A percentile compares a stretch with the other conserved stretches of the same genome.
phyloP scores from a whole-genome alignment of 2,113 vertebrate genomes.

The Gopherus evgoodei region DNA sequence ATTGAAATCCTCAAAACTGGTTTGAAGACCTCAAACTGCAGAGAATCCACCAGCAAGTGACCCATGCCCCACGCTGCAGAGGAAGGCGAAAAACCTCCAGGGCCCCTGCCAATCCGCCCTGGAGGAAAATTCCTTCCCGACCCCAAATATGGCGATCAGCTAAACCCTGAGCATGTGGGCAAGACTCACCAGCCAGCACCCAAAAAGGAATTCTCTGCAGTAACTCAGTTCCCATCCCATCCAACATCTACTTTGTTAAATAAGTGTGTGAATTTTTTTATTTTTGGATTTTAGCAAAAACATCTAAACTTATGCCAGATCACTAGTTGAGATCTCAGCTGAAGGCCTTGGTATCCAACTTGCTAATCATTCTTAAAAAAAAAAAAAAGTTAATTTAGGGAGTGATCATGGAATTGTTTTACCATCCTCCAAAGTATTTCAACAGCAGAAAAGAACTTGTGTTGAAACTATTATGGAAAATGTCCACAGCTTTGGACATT shows the following conservation, averaged over 20 bases:
- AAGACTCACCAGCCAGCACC: too few relatives aligned
- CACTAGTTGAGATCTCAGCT: neutral
- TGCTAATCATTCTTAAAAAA: neutral
- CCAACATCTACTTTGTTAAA: neutral
- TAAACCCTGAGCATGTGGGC: too few relatives aligned
- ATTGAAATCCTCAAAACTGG: too few relatives aligned
- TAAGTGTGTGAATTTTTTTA: neutral
- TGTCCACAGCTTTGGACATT: neutral
- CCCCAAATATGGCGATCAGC: too few relatives aligned
- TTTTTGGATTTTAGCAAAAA: neutral
- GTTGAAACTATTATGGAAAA: neutral
- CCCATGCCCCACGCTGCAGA: too few relatives aligned
- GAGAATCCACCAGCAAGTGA: too few relatives aligned
- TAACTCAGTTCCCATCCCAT: too few relatives aligned
- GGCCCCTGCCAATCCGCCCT: too few relatives aligned
- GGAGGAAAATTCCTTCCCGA: too few relatives aligned
- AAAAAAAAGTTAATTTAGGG: neutral
- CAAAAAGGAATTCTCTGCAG: too few relatives aligned
- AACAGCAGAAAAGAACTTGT: conserved; percentile 17
- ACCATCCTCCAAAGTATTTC: neutral
- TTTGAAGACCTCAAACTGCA: too few relatives aligned
- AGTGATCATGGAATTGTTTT: neutral
- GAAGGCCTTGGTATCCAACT: neutral
- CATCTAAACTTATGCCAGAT: neutral
- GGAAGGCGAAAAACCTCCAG: too few relatives aligned